Percentiles rank a stretch among this genome's conserved stretches.
Conservation (phyloP, 2,888 invertebrate species). For the Drosophila cognata region DNA sequence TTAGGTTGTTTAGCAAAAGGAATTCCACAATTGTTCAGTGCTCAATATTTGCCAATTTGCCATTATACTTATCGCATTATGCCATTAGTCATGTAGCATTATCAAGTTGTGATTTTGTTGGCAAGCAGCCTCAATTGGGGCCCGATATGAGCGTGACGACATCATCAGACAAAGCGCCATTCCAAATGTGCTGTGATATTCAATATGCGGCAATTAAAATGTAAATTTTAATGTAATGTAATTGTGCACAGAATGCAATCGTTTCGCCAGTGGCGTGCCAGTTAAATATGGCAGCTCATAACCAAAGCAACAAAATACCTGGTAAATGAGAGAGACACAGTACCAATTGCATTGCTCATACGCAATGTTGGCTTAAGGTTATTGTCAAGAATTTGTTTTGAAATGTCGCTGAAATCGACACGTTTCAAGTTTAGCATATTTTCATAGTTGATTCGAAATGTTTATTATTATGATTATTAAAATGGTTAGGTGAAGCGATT, state of each 20-base stretch:
- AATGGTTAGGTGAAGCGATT: slow-evolving; percentile 34
- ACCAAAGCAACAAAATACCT: slow-evolving; percentile 26
- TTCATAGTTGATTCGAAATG: slow-evolving; percentile 53
- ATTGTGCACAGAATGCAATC: slow-evolving; percentile 62
- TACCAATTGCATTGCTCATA: slow-evolving; percentile 52
- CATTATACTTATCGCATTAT: slow-evolving; percentile 28
- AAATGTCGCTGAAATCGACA: slow-evolving; percentile 58
- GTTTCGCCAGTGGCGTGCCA: slow-evolving; percentile 52
- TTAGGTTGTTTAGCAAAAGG: background rate
- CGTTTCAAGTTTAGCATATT: slow-evolving; percentile 64
- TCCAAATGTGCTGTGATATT: slow-evolving; percentile 50
- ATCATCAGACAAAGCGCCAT: slow-evolving; percentile 58
- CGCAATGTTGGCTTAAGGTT: slow-evolving; percentile 71
- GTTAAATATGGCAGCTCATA: slow-evolving; percentile 57
- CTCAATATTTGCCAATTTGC: slow-evolving; percentile 5
- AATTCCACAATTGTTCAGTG: slow-evolving; percentile 20
- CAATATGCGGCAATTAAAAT: slow-evolving; percentile 75
- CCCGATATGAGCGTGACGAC: slow-evolving; percentile 52
- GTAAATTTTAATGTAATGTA: slow-evolving; percentile 43
- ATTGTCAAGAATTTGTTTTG: slow-evolving; percentile 55
- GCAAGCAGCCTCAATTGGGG: slow-evolving; percentile 32
- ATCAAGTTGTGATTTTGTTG: slow-evolving; percentile 24
- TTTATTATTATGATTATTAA: slow-evolving; percentile 41
- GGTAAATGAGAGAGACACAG: background rate
- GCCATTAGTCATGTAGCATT: slow-evolving; percentile 39